Conservation (phyloP, 2,888 invertebrate species). For the Heliconius cydno region DNA sequence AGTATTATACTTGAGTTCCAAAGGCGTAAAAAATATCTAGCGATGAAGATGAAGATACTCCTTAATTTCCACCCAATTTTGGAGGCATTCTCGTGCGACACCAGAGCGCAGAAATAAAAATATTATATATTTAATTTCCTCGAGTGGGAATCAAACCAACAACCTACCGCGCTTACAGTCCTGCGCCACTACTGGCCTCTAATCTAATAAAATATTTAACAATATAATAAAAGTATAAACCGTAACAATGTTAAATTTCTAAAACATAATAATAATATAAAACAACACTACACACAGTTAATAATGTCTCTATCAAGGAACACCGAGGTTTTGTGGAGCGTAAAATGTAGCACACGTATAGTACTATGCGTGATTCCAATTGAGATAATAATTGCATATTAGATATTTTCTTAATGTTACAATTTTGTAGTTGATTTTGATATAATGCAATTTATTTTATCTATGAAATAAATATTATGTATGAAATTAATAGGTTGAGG, state of each 20-base stretch:
- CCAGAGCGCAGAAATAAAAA: neutral
- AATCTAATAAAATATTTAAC: neutral
- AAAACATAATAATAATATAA: constrained; percentile 12
- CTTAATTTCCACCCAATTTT: no score
- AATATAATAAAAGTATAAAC: neutral
- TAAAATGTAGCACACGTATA: constrained; percentile 30
- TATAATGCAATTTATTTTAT: neutral
- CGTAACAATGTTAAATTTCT: neutral
- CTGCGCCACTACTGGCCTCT: neutral
- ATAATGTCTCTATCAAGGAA: constrained; percentile 29
- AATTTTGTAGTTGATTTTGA: neutral
- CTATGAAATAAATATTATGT: neutral
- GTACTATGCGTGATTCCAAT: constrained; percentile 20
- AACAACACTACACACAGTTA: neutral
- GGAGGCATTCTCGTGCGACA: no score
- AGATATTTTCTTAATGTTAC: neutral
- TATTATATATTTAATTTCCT: neutral
- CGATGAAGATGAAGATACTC: neutral
- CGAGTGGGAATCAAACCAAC: neutral
- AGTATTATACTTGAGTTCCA: no score
- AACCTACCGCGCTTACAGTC: neutral
- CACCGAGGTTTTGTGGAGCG: constrained; percentile 16
- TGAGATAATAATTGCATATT: constrained; percentile 23
- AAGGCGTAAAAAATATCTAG: no score
- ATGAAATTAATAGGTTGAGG: neutral